phyloP scores from a whole-genome alignment of 2,797 vertebrate species.

The Gadopsis marmoratus region DNA sequence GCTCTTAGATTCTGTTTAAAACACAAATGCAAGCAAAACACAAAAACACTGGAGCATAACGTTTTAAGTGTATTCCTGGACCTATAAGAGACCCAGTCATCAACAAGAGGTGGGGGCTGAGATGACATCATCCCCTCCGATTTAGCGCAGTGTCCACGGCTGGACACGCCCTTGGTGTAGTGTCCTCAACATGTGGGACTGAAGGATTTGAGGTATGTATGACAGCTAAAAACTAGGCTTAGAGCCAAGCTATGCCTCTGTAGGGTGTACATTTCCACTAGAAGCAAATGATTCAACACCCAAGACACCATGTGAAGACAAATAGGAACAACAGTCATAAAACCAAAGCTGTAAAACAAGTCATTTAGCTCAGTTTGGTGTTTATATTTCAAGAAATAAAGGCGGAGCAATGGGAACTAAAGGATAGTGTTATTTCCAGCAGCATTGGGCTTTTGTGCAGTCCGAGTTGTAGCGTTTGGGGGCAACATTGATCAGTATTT shows the following conservation, averaged over 20 bases:
- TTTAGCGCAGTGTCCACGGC: not conserved
- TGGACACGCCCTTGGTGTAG: not conserved
- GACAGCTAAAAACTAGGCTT: conserved; percentile 15
- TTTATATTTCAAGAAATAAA: not conserved
- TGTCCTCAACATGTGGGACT: conserved; percentile 20
- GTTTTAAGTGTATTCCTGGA: not conserved
- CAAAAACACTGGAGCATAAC: not conserved
- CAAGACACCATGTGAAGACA: not conserved
- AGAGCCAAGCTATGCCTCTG: conserved; percentile 4
- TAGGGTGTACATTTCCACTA: not conserved
- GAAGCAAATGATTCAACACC: conserved; percentile 7
- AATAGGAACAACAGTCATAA: not conserved
- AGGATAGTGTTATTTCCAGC: not conserved
- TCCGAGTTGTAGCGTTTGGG: not conserved
- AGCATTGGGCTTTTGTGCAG: not conserved
- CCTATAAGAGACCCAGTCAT: not conserved
- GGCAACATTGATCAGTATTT: not conserved
- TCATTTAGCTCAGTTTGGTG: not conserved
- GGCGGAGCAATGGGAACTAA: not conserved
- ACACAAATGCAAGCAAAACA: conserved; percentile 7
- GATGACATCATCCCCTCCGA: no score
- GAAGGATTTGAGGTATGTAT: conserved; percentile 25
- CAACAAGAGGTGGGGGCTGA: no score
- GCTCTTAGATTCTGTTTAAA: conserved; percentile 7
- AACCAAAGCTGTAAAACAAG: not conserved